These are phyloP conservation scores for Coenobita brevimanus DNA, from an alignment of 1,140 invertebrate species.

Conservation along the genomic window DNA sequence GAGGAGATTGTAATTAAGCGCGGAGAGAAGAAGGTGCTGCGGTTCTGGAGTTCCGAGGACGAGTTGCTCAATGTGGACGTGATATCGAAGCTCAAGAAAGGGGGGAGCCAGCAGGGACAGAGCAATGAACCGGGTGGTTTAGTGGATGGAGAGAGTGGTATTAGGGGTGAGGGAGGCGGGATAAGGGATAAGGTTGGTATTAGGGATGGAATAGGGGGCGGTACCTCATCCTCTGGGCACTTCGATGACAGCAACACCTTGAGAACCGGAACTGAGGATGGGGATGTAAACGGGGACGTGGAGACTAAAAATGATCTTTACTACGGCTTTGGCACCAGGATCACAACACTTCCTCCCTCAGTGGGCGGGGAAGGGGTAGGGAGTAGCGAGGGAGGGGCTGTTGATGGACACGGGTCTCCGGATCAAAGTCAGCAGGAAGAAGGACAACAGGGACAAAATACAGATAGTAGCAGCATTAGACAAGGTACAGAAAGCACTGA, in stretches of 20 bases:
- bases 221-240: not conserved
- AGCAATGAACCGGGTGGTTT: not conserved
- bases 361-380: too few relatives aligned
- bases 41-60: slow-evolving; percentile 67
- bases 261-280: not conserved
- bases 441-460: too few relatives aligned
- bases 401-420: too few relatives aligned
- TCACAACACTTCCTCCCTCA: not conserved
- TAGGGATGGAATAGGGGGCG: not conserved
- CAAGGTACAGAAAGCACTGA: not conserved
- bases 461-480: not conserved
- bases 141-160: not conserved
- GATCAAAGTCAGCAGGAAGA: too few relatives aligned
- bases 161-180: not conserved
- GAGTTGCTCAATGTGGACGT: slow-evolving; percentile 55
- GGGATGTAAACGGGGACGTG: not conserved
- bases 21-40: slow-evolving; percentile 60
- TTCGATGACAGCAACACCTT: not conserved
- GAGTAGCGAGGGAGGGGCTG: too few relatives aligned
- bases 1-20: slow-evolving; percentile 57
- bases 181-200: not conserved
- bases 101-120: not conserved
- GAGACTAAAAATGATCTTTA: not conserved
- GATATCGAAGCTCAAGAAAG: not conserved
- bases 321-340: not conserved